Evolutionary conservation across 1,140 invertebrate genomes (phyloP).

Genomic region (Drosophila ananassae): DNA sequence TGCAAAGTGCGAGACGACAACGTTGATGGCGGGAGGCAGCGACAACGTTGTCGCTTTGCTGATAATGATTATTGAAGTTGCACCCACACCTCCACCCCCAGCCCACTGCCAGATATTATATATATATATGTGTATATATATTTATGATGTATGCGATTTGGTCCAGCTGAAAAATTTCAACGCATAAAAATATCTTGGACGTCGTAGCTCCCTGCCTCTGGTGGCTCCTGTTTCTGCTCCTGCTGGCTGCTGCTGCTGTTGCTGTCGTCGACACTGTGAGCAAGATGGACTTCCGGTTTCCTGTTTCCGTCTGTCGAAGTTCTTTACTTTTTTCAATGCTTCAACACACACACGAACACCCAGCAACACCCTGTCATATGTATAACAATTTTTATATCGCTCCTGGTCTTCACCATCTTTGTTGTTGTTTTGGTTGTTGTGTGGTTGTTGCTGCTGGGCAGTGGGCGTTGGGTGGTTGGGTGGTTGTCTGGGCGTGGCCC

Average conservation of each 20-base stretch:
- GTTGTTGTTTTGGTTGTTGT: conserved; percentile 26
- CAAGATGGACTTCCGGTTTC: conserved; percentile 84
- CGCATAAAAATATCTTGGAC: conserved; percentile 82
- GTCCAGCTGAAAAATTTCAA: conserved; percentile 82
- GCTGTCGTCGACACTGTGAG: conserved; percentile 81
- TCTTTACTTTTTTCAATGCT: conserved; percentile 82
- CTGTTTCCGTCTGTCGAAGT: conserved; percentile 84
- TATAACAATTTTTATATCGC: conserved; percentile 75
- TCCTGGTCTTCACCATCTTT: conserved; percentile 40
- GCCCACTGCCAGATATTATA: conserved; percentile 24
- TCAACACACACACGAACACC: conserved; percentile 51
- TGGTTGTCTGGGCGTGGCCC: conserved; percentile 52
- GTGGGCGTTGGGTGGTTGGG: conserved; percentile 12
- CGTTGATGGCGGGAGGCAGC: conserved; percentile 25
- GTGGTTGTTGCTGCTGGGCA: conserved; percentile 17
- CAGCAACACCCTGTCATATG: conserved; percentile 54
- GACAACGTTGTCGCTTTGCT: conserved; percentile 55
- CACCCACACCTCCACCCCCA: conserved; percentile 36
- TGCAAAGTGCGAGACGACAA: conserved; percentile 60
- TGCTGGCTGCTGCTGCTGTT: conserved; percentile 24
- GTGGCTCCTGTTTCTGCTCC: conserved; percentile 3
- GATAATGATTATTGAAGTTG: conserved; percentile 82
- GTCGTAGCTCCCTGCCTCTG: conserved; percentile 18
- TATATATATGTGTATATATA: conserved; percentile 23
- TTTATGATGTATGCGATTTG: conserved; percentile 73